phyloP scores from a whole-genome alignment of 2,113 vertebrate genomes.

The Oryctolagus cuniculus region DNA sequence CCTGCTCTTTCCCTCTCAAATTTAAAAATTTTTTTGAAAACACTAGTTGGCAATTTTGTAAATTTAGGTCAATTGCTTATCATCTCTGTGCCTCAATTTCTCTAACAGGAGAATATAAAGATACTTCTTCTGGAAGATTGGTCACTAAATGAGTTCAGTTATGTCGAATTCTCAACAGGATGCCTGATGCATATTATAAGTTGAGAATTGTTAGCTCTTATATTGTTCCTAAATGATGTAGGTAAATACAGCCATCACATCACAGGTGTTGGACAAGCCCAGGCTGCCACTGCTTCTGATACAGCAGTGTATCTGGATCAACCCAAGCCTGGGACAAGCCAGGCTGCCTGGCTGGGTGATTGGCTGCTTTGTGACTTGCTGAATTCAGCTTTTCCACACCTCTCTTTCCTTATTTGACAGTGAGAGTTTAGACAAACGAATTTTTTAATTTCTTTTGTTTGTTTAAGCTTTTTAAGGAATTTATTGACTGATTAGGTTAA shows the following conservation, averaged over 20 bases:
- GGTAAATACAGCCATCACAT: not conserved
- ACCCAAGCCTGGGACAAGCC: not conserved
- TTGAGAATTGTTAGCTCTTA: not conserved
- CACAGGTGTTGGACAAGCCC: not conserved
- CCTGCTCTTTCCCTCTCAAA: too few species aligned
- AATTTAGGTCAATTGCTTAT: not conserved
- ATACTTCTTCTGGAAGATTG: not conserved
- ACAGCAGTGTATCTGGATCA: not conserved
- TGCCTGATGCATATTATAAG: not conserved
- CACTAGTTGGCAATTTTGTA: not conserved
- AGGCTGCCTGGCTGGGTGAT: not conserved
- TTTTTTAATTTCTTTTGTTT: not conserved
- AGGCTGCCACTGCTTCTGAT: not conserved
- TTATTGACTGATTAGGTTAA: too few species aligned
- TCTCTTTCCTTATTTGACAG: not conserved
- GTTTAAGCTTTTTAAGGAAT: too few species aligned
- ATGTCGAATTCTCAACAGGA: not conserved
- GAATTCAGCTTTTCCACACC: not conserved
- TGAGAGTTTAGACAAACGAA: not conserved
- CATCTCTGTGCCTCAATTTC: not conserved
- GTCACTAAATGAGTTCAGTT: not conserved
- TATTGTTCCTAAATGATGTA: not conserved
- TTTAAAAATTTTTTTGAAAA: too few species aligned
- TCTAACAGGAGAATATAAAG: not conserved
- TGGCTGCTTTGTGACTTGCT: not conserved